Evolutionary conservation across 2,797 vertebrate genomes (phyloP).

Genomic region (Falco novaeseelandiae): DNA sequence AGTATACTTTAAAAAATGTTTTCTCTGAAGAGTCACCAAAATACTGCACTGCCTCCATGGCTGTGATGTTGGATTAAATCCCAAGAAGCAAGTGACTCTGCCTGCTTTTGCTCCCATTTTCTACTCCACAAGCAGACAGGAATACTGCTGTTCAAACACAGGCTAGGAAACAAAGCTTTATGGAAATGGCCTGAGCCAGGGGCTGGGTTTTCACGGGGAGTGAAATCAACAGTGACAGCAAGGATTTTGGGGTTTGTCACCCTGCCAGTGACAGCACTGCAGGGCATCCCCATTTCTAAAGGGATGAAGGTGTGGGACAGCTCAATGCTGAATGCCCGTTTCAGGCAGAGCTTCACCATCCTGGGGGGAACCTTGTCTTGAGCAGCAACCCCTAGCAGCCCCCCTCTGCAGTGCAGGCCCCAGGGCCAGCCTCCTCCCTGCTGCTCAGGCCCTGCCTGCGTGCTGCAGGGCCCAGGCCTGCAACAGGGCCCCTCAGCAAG

Average conservation of each 20-base stretch:
- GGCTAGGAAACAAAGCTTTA: background rate
- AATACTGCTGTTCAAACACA: background rate
- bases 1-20: background rate
- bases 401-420: background rate
- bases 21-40: background rate
- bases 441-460: background rate
- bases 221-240: background rate
- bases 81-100: background rate
- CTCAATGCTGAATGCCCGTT: background rate
- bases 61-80: background rate
- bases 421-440: background rate
- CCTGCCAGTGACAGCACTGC: background rate
- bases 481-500: background rate
- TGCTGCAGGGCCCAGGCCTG: fast-evolving
- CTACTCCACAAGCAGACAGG: background rate
- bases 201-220: background rate
- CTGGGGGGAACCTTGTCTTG: background rate
- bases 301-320: background rate
- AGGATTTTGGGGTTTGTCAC: background rate
- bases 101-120: background rate
- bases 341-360: background rate
- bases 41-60: background rate
- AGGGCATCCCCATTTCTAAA: background rate
- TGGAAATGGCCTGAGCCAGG: background rate
- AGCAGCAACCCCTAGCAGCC: background rate